A percentile compares a stretch with the other conserved stretches of the same genome.
These are phyloP conservation scores for Gymnosoma rotundatum DNA, from an alignment of 2,888 invertebrate species.

Conservation along the genomic window DNA sequence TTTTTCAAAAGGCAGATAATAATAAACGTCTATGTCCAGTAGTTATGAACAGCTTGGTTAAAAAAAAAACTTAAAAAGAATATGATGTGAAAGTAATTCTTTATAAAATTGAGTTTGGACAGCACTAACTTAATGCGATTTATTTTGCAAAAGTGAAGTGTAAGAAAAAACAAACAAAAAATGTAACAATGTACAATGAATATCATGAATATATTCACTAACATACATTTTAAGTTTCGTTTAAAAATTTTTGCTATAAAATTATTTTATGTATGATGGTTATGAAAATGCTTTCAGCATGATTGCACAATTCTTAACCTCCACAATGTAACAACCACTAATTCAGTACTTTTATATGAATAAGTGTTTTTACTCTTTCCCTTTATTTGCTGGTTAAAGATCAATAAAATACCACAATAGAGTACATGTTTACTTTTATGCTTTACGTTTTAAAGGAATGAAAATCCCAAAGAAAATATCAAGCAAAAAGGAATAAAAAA, in stretches of 20 bases:
- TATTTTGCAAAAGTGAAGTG: too few species aligned
- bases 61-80: too few species aligned
- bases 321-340: not conserved
- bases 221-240: slow-evolving; percentile 2
- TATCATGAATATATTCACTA: too few species aligned
- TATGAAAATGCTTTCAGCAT: slow-evolving; percentile 56
- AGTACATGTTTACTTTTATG: slow-evolving; percentile 42
- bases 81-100: too few species aligned
- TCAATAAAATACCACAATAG: slow-evolving; percentile 54
- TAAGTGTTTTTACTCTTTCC: slow-evolving; percentile 13
- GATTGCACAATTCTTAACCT: slow-evolving; percentile 35
- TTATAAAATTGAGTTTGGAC: too few species aligned
- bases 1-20: too few species aligned
- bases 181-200: not conserved
- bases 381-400: slow-evolving; percentile 1
- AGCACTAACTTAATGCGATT: too few species aligned
- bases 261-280: slow-evolving; percentile 49
- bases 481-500: not conserved
- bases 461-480: not conserved
- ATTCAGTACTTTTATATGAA: not conserved
- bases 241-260: slow-evolving; percentile 37
- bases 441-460: not conserved
- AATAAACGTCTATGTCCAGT: too few species aligned
- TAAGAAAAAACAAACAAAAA: not conserved
- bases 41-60: too few species aligned